phyloP scores from a whole-genome alignment of 2,797 vertebrate species.

The Carduelis carduelis region DNA sequence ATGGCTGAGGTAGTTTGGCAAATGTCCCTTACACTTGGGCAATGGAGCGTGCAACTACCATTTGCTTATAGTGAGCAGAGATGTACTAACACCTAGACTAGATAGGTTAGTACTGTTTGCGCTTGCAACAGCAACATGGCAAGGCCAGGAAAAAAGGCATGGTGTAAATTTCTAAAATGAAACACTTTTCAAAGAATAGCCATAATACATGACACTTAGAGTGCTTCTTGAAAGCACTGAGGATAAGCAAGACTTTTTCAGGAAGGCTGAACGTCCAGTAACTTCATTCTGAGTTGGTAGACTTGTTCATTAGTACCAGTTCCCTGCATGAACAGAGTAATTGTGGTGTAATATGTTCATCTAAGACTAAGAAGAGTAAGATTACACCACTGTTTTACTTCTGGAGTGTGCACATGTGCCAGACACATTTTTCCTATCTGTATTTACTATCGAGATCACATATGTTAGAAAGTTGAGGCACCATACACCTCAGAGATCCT shows the following conservation, averaged over 20 bases:
- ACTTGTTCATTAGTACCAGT: not conserved
- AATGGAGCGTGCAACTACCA: not conserved
- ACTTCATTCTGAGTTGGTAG: not conserved
- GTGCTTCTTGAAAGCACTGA: not conserved
- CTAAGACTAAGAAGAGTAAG: not conserved
- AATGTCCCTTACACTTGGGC: not conserved
- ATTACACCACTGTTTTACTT: not conserved
- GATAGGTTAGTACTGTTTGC: not conserved
- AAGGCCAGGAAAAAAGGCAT: not conserved
- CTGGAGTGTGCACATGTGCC: not conserved
- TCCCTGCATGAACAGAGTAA: not conserved
- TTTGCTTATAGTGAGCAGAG: not conserved
- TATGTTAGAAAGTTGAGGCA: not conserved
- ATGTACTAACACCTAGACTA: not conserved
- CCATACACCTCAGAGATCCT: not conserved
- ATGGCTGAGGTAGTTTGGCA: not conserved
- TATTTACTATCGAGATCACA: not conserved
- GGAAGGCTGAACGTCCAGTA: not conserved
- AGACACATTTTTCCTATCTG: not conserved
- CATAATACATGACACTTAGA: not conserved
- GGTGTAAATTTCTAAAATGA: not conserved
- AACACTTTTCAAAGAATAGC: not conserved
- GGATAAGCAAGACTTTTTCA: not conserved
- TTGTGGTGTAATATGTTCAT: not conserved
- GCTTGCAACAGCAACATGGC: not conserved